phyloP scores from a whole-genome alignment of 1,140 invertebrate species.

The Meteorus sp. region DNA sequence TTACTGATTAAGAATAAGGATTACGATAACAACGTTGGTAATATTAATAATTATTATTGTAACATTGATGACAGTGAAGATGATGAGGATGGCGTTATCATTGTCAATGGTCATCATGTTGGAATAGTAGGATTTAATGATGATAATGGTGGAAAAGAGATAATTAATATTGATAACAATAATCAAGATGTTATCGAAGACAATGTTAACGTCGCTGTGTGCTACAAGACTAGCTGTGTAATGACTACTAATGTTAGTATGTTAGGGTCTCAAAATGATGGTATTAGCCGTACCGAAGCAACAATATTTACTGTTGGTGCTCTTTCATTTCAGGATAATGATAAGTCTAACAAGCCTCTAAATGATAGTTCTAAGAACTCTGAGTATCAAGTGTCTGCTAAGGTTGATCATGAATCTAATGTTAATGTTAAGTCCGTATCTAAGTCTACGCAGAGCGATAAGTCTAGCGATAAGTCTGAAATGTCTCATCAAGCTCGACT shows the following conservation, averaged over 20 bases:
- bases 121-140: not conserved
- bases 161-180: conserved; percentile 42
- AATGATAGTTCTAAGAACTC: conserved; percentile 54
- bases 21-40: conserved; percentile 41
- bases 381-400: conserved; percentile 44
- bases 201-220: conserved; percentile 49
- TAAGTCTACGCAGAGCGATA: conserved; percentile 54
- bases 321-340: conserved; percentile 61
- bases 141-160: conserved; percentile 31
- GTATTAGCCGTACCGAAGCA: conserved; percentile 60
- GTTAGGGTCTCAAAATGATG: conserved; percentile 56
- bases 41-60: conserved; percentile 32
- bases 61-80: conserved; percentile 3
- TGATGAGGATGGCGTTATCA: conserved; percentile 29
- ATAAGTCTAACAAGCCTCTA: conserved; percentile 58
- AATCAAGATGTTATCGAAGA: conserved; percentile 44
- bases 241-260: conserved; percentile 53
- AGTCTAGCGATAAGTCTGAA: conserved; percentile 55
- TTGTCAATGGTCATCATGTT: conserved; percentile 31
- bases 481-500: conserved; percentile 39
- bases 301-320: conserved; percentile 61
- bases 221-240: conserved; percentile 54
- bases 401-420: conserved; percentile 48
- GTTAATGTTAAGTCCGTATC: conserved; percentile 51
- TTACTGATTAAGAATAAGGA: conserved; percentile 53